Conservation (phyloP, 2,888 invertebrate species). For the Trissolcus brochymenae region DNA sequence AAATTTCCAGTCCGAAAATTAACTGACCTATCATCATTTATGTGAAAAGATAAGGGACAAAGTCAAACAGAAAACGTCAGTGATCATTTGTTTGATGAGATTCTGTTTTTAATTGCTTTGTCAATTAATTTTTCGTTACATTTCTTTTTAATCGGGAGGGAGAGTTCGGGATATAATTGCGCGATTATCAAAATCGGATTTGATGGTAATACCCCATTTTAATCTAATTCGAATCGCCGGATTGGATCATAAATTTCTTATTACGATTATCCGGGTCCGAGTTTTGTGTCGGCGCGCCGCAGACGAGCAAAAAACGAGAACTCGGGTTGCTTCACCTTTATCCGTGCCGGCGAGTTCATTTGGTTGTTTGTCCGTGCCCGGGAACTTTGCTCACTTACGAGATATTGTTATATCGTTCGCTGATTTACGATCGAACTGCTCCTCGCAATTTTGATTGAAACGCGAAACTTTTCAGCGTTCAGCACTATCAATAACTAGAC, state of each 20-base stretch:
- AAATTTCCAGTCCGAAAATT: no score
- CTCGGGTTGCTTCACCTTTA: constrained; percentile 22
- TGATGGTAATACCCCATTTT: constrained; percentile 5
- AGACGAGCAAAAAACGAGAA: constrained; percentile 17
- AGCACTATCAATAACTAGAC: no score
- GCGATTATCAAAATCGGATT: constrained; percentile 25
- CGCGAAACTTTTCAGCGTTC: constrained; percentile 11
- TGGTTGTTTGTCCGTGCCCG: constrained; percentile 22
- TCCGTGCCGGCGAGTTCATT: constrained; percentile 25
- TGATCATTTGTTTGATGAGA: no score
- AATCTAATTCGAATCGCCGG: constrained; percentile 21
- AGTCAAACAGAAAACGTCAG: no score
- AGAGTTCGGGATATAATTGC: not conserved
- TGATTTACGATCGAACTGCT: constrained; percentile 30
- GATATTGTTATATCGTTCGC: constrained; percentile 28
- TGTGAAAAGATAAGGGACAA: no score
- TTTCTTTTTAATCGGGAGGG: no score
- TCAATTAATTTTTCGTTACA: no score
- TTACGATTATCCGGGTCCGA: constrained; percentile 12
- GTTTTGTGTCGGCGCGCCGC: constrained; percentile 16
- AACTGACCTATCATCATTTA: no score
- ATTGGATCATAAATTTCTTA: constrained; percentile 31
- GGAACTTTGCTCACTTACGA: constrained; percentile 18
- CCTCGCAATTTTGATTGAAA: constrained; percentile 18
- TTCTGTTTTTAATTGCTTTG: no score